Conservation (phyloP, 2,797 vertebrate species). For the Okamejei kenojei region DNA sequence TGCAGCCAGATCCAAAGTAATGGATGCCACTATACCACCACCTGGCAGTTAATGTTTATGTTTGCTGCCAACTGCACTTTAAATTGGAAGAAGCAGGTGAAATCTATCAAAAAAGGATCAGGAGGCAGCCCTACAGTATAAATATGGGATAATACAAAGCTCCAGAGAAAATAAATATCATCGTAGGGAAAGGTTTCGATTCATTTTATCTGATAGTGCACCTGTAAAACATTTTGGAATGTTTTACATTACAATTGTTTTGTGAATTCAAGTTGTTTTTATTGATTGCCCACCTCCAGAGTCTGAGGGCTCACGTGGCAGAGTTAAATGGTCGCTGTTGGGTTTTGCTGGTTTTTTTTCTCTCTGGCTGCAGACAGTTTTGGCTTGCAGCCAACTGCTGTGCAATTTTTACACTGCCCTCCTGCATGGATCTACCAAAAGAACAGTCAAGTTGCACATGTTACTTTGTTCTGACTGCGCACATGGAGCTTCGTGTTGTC, state of each 20-base stretch:
- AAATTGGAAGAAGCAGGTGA: not conserved
- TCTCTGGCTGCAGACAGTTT: not conserved
- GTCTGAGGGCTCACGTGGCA: not conserved
- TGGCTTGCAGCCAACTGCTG: not conserved
- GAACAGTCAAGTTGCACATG: not conserved
- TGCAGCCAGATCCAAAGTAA: not conserved
- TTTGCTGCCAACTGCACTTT: not conserved
- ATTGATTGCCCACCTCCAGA: not conserved
- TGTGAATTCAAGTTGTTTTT: not conserved
- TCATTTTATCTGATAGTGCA: not conserved
- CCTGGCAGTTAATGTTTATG: not conserved
- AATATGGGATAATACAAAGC: not conserved
- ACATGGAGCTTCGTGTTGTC: not conserved
- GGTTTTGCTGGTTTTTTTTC: not conserved
- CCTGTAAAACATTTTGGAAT: not conserved
- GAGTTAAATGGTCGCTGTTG: not conserved
- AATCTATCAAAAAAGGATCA: not conserved
- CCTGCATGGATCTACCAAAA: not conserved
- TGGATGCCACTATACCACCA: not conserved
- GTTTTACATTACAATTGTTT: not conserved
- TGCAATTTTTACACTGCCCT: not conserved
- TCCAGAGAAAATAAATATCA: not conserved
- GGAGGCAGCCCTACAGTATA: not conserved
- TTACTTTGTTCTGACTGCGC: not conserved
- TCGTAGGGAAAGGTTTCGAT: not conserved